Percentiles rank a stretch among this genome's conserved stretches.
These are phyloP conservation scores for Diorhabda sublineata DNA, from an alignment of 1,140 invertebrate genomes.

Conservation along the genomic window DNA sequence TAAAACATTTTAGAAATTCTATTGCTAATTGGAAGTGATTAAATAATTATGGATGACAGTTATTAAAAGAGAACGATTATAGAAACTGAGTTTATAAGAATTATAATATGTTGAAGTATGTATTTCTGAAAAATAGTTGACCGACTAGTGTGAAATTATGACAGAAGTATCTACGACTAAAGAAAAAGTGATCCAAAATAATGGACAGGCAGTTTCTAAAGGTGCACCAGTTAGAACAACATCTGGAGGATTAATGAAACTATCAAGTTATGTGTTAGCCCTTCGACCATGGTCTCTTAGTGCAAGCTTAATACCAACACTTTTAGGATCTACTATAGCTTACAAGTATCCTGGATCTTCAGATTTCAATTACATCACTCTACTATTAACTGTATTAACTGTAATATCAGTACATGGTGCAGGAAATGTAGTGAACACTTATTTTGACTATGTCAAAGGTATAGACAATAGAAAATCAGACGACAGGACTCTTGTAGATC, in stretches of 20 bases:
- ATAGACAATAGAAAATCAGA: conserved; percentile 90
- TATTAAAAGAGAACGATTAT: too few species aligned
- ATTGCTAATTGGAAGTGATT: too few species aligned
- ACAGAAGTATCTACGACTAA: conserved; percentile 1
- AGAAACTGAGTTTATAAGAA: too few species aligned
- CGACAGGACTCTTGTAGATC: conserved; percentile 88
- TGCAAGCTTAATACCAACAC: conserved; percentile 83
- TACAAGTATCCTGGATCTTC: conserved; percentile 66
- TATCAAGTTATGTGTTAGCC: conserved; percentile 82
- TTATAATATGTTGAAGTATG: too few species aligned
- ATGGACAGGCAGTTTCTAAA: conserved; percentile 16
- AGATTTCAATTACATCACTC: conserved; percentile 72
- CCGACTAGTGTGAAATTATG: conserved; percentile 2
- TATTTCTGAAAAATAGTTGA: too few species aligned
- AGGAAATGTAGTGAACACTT: conserved; percentile 95
- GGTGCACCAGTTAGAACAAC: conserved; percentile 3
- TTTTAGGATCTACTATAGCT: conserved; percentile 80
- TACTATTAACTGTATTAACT: conserved; percentile 78
- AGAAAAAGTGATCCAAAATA: conserved; percentile 5
- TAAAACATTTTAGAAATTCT: too few species aligned
- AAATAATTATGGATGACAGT: too few species aligned
- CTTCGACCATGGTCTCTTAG: conserved; percentile 89
- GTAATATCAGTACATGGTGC: conserved; percentile 90
- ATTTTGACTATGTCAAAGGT: conserved; percentile 90
- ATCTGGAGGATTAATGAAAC: conserved; percentile 66